A percentile compares a stretch with the other conserved stretches of the same genome.
Evolutionary conservation across 2,113 vertebrate genomes (phyloP).

Genomic region (Hystrix brachyura): DNA sequence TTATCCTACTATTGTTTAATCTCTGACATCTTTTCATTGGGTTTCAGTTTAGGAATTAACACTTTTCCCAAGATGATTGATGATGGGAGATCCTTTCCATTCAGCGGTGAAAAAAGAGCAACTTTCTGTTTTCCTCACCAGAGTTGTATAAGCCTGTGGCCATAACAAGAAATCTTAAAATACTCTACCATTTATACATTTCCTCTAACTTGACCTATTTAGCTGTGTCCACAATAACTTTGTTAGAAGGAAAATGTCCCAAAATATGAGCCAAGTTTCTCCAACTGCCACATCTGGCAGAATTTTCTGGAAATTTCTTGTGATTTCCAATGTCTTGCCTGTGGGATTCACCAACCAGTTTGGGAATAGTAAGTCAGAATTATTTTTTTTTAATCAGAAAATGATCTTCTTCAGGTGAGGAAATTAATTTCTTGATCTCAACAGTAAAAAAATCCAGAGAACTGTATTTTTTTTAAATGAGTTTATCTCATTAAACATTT

Average conservation of each 20-base stretch:
- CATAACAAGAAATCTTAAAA: not conserved
- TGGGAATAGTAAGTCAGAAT: not conserved
- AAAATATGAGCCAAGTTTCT: not conserved
- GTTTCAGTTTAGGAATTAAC: not conserved
- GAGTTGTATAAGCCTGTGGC: not conserved
- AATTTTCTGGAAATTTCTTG: conserved; percentile 14
- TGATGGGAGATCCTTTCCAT: not conserved
- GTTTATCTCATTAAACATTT: conserved; percentile 26
- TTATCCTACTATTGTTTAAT: not conserved
- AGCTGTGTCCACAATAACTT: not conserved
- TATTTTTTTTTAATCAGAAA: not conserved
- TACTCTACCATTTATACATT: not conserved
- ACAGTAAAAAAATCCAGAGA: not conserved
- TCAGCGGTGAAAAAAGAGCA: not conserved
- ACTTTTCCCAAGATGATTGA: not conserved
- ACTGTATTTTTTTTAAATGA: not conserved
- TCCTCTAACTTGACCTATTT: not conserved
- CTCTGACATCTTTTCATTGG: not conserved
- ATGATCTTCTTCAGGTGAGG: not conserved
- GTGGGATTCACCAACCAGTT: not conserved
- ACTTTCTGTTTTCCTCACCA: not conserved
- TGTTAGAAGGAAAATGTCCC: not conserved
- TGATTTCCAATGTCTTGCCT: not conserved
- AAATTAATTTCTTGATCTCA: conserved; percentile 22
- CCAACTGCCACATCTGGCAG: not conserved